These are phyloP conservation scores for Tolypeutes matacus DNA, from an alignment of 2,797 vertebrate genomes.

Conservation along the genomic window DNA sequence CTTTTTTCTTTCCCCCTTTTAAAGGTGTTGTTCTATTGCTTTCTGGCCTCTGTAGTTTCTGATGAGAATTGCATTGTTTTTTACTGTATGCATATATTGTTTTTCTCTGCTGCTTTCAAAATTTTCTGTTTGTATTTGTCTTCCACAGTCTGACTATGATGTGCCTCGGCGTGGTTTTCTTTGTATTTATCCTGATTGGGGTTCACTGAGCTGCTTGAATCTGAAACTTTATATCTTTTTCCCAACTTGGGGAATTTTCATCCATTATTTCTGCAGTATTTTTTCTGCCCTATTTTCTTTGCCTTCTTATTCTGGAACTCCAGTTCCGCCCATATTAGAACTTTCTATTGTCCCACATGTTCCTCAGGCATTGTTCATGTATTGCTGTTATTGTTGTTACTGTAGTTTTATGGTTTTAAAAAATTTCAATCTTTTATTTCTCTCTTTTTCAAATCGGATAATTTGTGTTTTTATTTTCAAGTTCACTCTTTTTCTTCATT, in stretches of 20 bases:
- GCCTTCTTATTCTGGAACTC: neutral
- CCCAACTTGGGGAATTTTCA: neutral
- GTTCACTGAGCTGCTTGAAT: neutral
- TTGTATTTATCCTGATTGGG: neutral
- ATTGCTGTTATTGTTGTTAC: neutral
- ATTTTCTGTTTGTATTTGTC: no score
- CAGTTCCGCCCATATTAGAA: neutral
- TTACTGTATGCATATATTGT: neutral
- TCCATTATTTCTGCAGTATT: neutral
- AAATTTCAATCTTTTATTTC: neutral
- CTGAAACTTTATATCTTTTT: neutral
- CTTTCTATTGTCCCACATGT: neutral
- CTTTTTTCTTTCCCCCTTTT: neutral
- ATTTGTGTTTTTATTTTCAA: conserved; percentile 17
- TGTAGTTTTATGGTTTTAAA: no score
- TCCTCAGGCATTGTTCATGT: neutral
- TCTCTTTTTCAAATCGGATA: neutral
- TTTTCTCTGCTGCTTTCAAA: neutral
- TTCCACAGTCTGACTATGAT: neutral
- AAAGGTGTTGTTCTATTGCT: neutral
- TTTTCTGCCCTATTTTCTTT: neutral
- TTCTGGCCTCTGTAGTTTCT: neutral
- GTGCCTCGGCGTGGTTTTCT: neutral
- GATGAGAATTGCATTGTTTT: neutral
- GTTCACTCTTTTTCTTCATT: neutral